phyloP scores from a whole-genome alignment of 2,797 vertebrate genomes.

The Coilia nasus region DNA sequence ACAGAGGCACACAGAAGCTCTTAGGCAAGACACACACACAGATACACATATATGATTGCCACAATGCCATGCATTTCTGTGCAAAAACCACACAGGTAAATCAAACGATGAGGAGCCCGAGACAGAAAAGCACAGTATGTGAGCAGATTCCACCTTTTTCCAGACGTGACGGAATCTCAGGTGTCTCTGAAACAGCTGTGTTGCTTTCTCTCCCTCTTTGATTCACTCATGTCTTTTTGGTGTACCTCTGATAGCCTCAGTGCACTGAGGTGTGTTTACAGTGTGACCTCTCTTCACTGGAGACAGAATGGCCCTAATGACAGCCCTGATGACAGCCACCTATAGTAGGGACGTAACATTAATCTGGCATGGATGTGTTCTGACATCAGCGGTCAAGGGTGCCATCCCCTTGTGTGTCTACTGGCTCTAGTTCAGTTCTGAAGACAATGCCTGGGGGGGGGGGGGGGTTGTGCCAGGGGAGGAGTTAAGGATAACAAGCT shows the following conservation, averaged over 20 bases:
- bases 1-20: slow-evolving; percentile 14
- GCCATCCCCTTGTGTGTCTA: background rate
- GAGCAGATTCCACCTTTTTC: slow-evolving; percentile 71
- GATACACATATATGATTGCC: slow-evolving; percentile 2
- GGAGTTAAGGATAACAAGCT: background rate
- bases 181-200: slow-evolving; percentile 29
- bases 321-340: background rate
- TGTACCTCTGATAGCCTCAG: background rate
- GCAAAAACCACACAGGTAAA: slow-evolving; percentile 25
- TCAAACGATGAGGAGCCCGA: slow-evolving; percentile 37
- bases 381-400: background rate
- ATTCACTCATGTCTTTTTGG: background rate
- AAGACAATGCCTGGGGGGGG: background rate
- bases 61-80: slow-evolving; percentile 39
- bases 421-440: background rate
- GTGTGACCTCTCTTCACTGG: slow-evolving; percentile 7
- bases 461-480: too few species aligned
- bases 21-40: slow-evolving; percentile 6
- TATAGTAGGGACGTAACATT: background rate
- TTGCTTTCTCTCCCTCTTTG: slow-evolving; percentile 6
- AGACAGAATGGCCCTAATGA: slow-evolving; percentile 28
- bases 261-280: background rate
- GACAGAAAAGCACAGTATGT: slow-evolving; percentile 57
- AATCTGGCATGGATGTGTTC: background rate
- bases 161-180: slow-evolving; percentile 32